Conservation (phyloP, 2,113 vertebrate species). For the Dasyurus viverrinus region DNA sequence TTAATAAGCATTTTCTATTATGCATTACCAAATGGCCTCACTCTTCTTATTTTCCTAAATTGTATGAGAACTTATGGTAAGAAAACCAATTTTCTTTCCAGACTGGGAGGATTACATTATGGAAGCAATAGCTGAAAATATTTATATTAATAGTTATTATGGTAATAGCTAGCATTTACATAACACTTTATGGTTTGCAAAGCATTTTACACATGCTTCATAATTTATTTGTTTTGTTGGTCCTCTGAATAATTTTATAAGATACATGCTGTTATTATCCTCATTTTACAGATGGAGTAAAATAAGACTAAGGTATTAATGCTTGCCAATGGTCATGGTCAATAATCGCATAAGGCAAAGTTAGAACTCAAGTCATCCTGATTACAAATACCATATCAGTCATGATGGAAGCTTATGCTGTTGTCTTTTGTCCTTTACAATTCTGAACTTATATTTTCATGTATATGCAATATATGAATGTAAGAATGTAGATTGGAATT, state of each 20-base stretch:
- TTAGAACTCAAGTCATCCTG: neutral
- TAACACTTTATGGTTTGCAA: neutral
- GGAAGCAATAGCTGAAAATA: conserved; percentile 14
- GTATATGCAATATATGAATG: neutral
- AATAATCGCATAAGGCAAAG: neutral
- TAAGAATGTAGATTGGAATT: neutral
- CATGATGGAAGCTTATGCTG: neutral
- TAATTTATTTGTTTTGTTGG: neutral
- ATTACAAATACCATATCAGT: neutral
- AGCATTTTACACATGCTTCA: neutral
- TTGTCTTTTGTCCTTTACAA: neutral
- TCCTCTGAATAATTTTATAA: neutral
- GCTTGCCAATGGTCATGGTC: neutral
- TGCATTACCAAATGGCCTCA: neutral
- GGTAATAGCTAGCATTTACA: neutral
- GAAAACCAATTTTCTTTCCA: conserved; percentile 27
- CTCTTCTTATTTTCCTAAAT: conserved; percentile 64
- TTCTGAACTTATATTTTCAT: neutral
- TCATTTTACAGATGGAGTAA: neutral
- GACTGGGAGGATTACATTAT: neutral
- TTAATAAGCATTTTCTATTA: conserved; percentile 30
- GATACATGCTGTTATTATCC: neutral
- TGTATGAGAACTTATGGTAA: conserved; percentile 25
- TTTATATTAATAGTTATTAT: neutral
- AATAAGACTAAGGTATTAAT: neutral